Conservation (phyloP, 1,140 invertebrate genomes). For the Diachasma alloeum region DNA sequence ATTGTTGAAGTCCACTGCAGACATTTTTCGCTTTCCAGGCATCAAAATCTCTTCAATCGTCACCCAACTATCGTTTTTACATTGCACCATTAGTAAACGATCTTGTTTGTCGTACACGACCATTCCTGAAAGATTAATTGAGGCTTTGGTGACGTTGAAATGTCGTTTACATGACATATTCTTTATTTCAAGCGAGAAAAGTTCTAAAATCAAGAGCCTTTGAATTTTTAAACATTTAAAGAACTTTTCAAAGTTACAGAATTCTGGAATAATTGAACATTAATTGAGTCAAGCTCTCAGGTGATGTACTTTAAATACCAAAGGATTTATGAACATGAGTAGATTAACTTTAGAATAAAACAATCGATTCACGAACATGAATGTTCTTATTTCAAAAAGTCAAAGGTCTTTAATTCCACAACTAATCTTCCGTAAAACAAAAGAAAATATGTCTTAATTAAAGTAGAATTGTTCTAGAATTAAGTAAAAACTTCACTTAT, state of each 20-base stretch:
- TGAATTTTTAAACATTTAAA: too few relatives aligned
- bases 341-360: too few relatives aligned
- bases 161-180: slow-evolving; percentile 10
- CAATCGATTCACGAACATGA: too few relatives aligned
- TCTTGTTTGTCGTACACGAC: slow-evolving; percentile 65
- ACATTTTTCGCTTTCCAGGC: slow-evolving; percentile 69
- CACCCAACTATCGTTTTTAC: slow-evolving; percentile 68
- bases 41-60: slow-evolving; percentile 69
- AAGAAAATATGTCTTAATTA: background rate
- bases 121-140: slow-evolving; percentile 53
- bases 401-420: slow-evolving; percentile 7
- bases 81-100: slow-evolving; percentile 67
- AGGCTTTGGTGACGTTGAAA: background rate
- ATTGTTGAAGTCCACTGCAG: slow-evolving; percentile 73
- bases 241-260: too few relatives aligned
- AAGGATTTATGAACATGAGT: too few relatives aligned
- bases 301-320: too few relatives aligned
- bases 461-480: too few relatives aligned
- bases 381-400: too few relatives aligned
- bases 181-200: slow-evolving; percentile 11
- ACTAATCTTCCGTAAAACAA: slow-evolving; percentile 8
- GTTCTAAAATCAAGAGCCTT: background rate
- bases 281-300: too few relatives aligned
- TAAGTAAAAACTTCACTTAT: too few relatives aligned
- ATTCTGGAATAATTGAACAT: too few relatives aligned